These are phyloP conservation scores for Malurus elegans DNA, from an alignment of 2,113 vertebrate species.

Conservation along the genomic window DNA sequence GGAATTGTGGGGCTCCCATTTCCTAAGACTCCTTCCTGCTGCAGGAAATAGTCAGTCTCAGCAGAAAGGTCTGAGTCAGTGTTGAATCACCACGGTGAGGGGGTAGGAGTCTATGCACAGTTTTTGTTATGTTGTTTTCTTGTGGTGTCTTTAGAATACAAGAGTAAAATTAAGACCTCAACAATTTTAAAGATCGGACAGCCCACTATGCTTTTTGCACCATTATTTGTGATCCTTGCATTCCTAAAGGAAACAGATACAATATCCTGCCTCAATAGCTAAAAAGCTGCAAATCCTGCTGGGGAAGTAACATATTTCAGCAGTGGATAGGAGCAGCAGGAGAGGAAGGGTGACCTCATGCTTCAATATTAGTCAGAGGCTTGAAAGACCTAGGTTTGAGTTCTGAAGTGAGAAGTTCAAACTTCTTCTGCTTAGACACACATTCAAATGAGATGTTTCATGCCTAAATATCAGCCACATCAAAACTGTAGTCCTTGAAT, in stretches of 20 bases:
- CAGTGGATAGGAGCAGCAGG: neutral
- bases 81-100: neutral
- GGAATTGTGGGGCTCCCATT: neutral
- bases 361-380: neutral
- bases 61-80: neutral
- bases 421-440: neutral
- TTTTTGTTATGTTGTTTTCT: neutral
- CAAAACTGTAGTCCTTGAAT: neutral
- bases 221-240: neutral
- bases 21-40: neutral
- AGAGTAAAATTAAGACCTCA: neutral
- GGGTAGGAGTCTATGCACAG: accelerated
- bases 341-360: neutral
- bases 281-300: neutral
- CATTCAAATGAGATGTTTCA: neutral
- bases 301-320: neutral
- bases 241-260: neutral
- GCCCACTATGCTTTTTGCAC: neutral
- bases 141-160: neutral
- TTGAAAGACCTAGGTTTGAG: neutral
- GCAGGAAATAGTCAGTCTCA: neutral
- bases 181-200: neutral
- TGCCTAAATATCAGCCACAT: neutral
- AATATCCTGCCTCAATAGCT: neutral
- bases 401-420: neutral